These are phyloP conservation scores for Sorex araneus DNA, from an alignment of 2,113 vertebrate species.

Conservation along the genomic window DNA sequence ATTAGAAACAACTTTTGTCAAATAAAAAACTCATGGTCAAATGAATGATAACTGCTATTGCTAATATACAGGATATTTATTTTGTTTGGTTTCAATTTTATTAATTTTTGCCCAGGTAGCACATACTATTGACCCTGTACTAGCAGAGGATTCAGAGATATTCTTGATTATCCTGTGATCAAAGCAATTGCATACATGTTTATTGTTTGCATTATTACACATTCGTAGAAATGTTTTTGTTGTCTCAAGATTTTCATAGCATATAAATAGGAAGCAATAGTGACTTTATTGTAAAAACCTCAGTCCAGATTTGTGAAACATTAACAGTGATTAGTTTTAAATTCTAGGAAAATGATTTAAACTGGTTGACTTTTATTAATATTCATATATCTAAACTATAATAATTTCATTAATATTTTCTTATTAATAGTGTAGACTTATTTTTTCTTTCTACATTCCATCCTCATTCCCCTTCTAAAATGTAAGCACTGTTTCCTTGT, in stretches of 20 bases:
- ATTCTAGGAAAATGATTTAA: conserved; percentile 41
- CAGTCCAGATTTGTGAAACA: not conserved
- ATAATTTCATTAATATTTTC: not conserved
- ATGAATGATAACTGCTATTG: not conserved
- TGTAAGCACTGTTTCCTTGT: not conserved
- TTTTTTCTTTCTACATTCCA: not conserved
- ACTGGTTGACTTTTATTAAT: conserved; percentile 31
- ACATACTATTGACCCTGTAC: not conserved
- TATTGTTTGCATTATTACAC: not conserved
- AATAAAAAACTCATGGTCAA: not conserved
- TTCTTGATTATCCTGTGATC: not conserved
- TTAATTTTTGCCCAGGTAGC: not conserved
- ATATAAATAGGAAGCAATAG: not conserved
- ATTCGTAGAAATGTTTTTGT: not conserved
- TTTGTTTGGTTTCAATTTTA: not conserved
- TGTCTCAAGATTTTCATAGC: not conserved
- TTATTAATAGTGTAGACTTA: not conserved
- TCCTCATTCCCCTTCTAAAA: not conserved
- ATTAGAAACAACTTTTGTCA: not conserved
- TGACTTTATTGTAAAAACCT: conserved; percentile 11
- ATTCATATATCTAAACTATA: not conserved
- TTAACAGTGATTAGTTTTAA: not conserved
- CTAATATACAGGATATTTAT: not conserved
- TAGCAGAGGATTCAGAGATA: not conserved
- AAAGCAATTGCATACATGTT: not conserved